Evolutionary conservation across 2,888 invertebrate species (phyloP).

Genomic region (Cheilosia variabilis): DNA sequence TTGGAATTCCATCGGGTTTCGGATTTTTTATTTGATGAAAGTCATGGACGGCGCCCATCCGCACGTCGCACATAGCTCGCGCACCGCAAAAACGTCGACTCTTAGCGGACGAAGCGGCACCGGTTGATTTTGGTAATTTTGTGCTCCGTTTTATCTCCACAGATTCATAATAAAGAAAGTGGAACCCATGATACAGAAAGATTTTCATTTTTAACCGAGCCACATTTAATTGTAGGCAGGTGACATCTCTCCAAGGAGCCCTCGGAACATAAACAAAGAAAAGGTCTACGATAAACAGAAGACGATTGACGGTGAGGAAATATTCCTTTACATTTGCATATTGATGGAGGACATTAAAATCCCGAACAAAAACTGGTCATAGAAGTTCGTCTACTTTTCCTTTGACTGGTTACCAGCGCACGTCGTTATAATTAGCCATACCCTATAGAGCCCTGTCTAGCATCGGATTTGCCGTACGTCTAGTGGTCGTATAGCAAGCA

Average conservation of each 20-base stretch:
- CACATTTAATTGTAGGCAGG: too few species aligned
- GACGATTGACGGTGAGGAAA: background rate
- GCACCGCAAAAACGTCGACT: slow-evolving; percentile 12
- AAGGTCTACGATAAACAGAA: background rate
- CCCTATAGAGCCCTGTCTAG: background rate
- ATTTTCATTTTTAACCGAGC: too few species aligned
- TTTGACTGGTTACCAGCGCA: background rate
- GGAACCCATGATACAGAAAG: too few species aligned
- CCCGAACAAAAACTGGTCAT: slow-evolving; percentile 23
- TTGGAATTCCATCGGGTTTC: slow-evolving; percentile 62
- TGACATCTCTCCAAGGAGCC: too few species aligned
- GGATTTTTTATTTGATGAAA: slow-evolving; percentile 56
- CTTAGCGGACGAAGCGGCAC: slow-evolving; percentile 24
- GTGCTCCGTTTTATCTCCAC: too few species aligned
- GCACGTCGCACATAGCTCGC: slow-evolving; percentile 17
- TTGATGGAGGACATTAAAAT: slow-evolving; percentile 16
- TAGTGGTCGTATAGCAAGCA: slow-evolving; percentile 14
- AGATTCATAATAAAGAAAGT: too few species aligned
- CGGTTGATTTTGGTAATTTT: background rate
- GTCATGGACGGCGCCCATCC: slow-evolving; percentile 33
- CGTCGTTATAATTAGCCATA: background rate
- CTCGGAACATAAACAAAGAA: background rate
- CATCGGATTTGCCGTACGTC: background rate
- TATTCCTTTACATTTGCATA: slow-evolving; percentile 18
- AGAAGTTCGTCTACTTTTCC: slow-evolving; percentile 40